Evolutionary conservation across 2,113 vertebrate species (phyloP).

Genomic region (Tamias sibiricus): DNA sequence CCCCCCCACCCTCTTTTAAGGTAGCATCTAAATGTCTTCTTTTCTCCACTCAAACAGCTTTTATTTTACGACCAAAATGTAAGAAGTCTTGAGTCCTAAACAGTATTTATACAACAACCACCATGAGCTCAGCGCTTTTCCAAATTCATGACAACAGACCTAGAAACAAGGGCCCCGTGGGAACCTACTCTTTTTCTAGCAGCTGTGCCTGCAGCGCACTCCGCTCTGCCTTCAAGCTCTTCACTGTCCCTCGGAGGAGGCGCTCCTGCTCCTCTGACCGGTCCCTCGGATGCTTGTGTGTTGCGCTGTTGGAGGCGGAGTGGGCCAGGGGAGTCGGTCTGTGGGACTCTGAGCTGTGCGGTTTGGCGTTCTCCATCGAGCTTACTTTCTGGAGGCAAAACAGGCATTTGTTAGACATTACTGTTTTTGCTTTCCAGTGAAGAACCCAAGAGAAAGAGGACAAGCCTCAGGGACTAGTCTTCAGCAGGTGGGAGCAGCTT

Average conservation of each 20-base stretch:
- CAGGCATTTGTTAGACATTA: rapidly evolving
- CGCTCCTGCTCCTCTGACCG: constrained; percentile 75
- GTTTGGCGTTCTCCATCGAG: constrained; percentile 65
- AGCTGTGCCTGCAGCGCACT: constrained; percentile 86
- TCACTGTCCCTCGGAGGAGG: constrained; percentile 84
- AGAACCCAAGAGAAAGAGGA: not conserved
- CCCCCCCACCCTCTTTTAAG: too few relatives aligned
- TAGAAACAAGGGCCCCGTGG: not conserved
- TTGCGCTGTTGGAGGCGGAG: not conserved
- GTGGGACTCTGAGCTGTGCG: not conserved
- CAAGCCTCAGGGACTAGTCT: not conserved
- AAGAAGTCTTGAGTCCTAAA: not conserved
- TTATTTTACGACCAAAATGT: not conserved
- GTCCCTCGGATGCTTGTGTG: constrained; percentile 51
- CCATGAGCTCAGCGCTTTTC: rapidly evolving
- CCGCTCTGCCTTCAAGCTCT: constrained; percentile 87
- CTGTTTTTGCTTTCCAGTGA: not conserved
- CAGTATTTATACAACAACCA: not conserved
- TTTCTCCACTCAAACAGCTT: not conserved
- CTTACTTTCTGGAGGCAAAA: constrained; percentile 80
- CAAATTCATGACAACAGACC: not conserved
- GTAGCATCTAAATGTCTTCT: not conserved
- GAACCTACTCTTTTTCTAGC: constrained; percentile 89
- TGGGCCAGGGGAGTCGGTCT: not conserved
- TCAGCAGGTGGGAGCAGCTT: not conserved